These are phyloP conservation scores for Serripes groenlandicus DNA, from an alignment of 2,888 invertebrate species.

Conservation along the genomic window DNA sequence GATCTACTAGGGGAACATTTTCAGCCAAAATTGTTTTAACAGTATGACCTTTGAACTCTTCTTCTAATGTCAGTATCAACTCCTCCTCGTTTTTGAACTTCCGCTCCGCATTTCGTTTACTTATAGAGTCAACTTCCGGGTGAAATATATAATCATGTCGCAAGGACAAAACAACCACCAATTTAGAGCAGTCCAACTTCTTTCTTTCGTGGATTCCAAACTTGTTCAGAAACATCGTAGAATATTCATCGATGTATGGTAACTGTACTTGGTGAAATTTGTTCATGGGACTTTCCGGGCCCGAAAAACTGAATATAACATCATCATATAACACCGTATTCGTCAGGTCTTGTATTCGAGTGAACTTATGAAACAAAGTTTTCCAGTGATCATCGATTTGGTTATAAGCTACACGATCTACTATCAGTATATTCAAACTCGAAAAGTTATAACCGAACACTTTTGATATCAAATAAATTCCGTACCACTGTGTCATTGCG, in stretches of 20 bases:
- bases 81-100: slow-evolving; percentile 62
- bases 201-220: slow-evolving; percentile 39
- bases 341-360: slow-evolving; percentile 24
- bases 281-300: slow-evolving; percentile 60
- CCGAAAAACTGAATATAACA: slow-evolving; percentile 55
- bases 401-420: slow-evolving; percentile 47
- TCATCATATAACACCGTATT: slow-evolving; percentile 33
- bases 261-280: slow-evolving; percentile 34
- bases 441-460: slow-evolving; percentile 35
- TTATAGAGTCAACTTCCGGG: slow-evolving; percentile 23
- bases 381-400: slow-evolving; percentile 60
- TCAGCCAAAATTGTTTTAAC: slow-evolving; percentile 47
- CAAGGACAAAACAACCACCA: slow-evolving; percentile 39
- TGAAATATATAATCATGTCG: slow-evolving; percentile 55
- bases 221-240: slow-evolving; percentile 29
- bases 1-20: slow-evolving; percentile 44
- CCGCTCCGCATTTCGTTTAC: slow-evolving; percentile 50
- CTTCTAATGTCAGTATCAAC: slow-evolving; percentile 30
- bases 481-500: slow-evolving; percentile 65
- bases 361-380: slow-evolving; percentile 34
- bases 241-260: slow-evolving; percentile 56
- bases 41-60: slow-evolving; percentile 41
- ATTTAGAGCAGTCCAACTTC: slow-evolving; percentile 34
- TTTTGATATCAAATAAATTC: slow-evolving; percentile 48
- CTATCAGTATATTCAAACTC: slow-evolving; percentile 39